phyloP scores from a whole-genome alignment of 2,797 vertebrate species.

The Pseudochirops corinnae region DNA sequence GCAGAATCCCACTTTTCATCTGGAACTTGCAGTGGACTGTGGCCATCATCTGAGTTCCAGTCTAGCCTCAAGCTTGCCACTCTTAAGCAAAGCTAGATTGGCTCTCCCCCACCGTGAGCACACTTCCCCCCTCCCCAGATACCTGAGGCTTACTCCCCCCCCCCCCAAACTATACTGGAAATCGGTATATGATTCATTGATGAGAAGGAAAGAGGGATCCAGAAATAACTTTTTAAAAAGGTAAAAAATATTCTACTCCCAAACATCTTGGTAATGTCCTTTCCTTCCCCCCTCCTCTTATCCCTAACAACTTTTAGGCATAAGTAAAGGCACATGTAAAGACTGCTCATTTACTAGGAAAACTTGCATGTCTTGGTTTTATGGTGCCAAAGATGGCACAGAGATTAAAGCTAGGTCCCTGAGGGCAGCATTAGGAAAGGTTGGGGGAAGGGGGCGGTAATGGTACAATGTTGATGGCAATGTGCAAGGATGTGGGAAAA shows the following conservation, averaged over 20 bases:
- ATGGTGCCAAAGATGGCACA: neutral
- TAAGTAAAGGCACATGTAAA: neutral
- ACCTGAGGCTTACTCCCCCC: neutral
- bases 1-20: neutral
- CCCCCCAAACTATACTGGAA: neutral
- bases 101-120: neutral
- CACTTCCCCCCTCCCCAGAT: neutral
- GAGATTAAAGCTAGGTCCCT: neutral
- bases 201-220: neutral
- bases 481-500: neutral
- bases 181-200: neutral
- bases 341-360: neutral
- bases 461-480: neutral
- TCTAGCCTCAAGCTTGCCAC: neutral
- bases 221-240: neutral
- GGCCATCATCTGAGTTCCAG: neutral
- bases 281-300: neutral
- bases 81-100: neutral
- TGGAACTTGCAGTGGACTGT: neutral
- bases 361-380: neutral
- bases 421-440: neutral
- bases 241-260: neutral
- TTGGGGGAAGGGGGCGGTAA: neutral
- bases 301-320: neutral
- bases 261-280: neutral